Evolutionary conservation across 2,797 vertebrate genomes (phyloP).

Genomic region (Balearica regulorum): DNA sequence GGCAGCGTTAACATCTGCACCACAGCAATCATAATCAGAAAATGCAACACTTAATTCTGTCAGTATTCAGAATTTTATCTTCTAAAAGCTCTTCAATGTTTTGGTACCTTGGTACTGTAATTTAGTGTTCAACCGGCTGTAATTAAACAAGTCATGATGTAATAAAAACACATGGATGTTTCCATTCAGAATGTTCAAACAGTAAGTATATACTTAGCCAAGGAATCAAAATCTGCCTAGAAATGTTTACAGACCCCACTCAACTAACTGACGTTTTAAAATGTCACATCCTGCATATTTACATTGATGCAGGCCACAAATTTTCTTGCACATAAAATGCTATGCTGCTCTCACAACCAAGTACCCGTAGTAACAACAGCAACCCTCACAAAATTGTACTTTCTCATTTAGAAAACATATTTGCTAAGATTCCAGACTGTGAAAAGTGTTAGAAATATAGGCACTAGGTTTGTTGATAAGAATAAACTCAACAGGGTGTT

Average conservation of each 20-base stretch:
- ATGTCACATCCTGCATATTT: not conserved
- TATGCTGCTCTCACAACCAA: not conserved
- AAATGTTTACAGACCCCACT: slow-evolving; percentile 28
- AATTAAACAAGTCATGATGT: not conserved
- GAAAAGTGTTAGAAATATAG: not conserved
- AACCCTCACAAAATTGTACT: not conserved
- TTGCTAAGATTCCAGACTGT: not conserved
- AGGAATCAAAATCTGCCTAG: not conserved
- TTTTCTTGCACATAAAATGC: not conserved
- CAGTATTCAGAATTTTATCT: not conserved
- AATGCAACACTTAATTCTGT: not conserved
- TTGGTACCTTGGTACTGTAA: not conserved
- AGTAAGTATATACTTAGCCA: not conserved
- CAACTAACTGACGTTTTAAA: slow-evolving; percentile 23
- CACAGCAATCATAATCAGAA: not conserved
- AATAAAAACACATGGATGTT: not conserved
- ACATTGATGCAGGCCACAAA: not conserved
- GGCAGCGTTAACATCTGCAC: not conserved
- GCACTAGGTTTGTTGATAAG: not conserved
- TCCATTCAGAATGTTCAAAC: not conserved
- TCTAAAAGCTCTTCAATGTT: not conserved
- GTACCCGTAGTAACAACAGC: not conserved
- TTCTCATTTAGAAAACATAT: not conserved
- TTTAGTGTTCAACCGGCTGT: not conserved
- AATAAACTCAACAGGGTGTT: not conserved